Base-by-base conservation (phyloP, 2,113 vertebrate species). In the Alosa alosa region DNA sequence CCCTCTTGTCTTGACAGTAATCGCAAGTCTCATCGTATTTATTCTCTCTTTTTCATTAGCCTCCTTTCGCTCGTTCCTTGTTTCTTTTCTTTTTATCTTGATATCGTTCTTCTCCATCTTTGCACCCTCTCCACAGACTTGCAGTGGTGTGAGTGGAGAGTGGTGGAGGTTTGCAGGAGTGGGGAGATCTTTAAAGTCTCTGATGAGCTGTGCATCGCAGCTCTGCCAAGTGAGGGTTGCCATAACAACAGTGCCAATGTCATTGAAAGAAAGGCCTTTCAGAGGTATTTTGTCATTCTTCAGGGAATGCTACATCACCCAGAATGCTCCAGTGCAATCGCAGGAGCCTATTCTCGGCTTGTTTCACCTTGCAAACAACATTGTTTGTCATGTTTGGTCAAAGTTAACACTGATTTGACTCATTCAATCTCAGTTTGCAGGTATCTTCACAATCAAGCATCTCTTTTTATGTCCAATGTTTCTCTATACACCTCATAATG, bases 211-310 rank as follows among this genome's bases (percentile, higher is more conserved):
- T 78, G 72, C 72, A 78, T 78, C 41, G 72, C 72, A 78, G 72
- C 72, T 39, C 31, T 15, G 36, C 31, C 72, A 78, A 44, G 13
- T 31, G 13, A 39, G 31, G 1, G 72, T 78, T 78, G 72, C 72
- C 72, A 78, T 78, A 78, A 78, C 72, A 78, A 78, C 72, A 31
- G 72, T 36, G 72, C 31, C 72, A 78, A 31, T 78, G 72, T 78
- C 36, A 36, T 78, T 78, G 72, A 78, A 78, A 39, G 72, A 36
- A 39, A 78, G 72, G 72, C 31, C 25, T 78, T 78, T 78, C 72
- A 41, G 72, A 78, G 72, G 72, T 78, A 39, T 36, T 78, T 78
- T 78, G 72, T 78, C 72, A 78, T 78, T 78, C 72, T 78, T 78
- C 72, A 39, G 72, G 31, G 72, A 78, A 39, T 78, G 72, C 4